A percentile compares a stretch with the other conserved stretches of the same genome.
Conservation (phyloP, 1,140 invertebrate genomes). For the Hylyphantes graminicola region DNA sequence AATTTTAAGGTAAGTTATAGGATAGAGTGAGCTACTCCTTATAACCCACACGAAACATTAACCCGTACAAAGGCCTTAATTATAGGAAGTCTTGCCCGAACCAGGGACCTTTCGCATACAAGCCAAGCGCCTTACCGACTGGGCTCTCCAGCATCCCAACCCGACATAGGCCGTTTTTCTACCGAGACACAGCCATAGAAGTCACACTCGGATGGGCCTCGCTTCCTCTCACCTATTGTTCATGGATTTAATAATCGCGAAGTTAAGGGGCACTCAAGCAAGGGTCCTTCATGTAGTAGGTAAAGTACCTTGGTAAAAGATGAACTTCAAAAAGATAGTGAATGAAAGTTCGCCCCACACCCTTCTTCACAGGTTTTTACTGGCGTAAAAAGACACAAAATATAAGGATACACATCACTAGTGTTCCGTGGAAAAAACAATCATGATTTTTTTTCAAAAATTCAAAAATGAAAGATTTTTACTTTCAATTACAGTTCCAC, state of each 20-base stretch:
- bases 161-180: no score
- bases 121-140: no score
- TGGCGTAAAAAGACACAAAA: not conserved
- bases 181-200: not conserved
- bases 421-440: slow-evolving; percentile 22
- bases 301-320: slow-evolving; percentile 1
- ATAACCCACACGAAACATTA: no score
- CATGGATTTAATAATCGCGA: slow-evolving; percentile 42
- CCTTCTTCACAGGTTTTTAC: not conserved
- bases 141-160: no score
- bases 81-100: no score
- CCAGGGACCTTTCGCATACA: no score
- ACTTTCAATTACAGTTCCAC: no score
- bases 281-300: not conserved
- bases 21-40: no score
- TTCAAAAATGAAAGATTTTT: no score
- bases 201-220: slow-evolving; percentile 28
- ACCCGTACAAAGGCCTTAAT: no score
- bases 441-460: no score
- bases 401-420: not conserved
- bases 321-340: not conserved
- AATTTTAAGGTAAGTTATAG: no score
- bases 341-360: not conserved
- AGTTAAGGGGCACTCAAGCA: slow-evolving; percentile 40
- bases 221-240: slow-evolving; percentile 47